Conservation (phyloP, 2,888 invertebrate species). For the Cosmia trapezina region DNA sequence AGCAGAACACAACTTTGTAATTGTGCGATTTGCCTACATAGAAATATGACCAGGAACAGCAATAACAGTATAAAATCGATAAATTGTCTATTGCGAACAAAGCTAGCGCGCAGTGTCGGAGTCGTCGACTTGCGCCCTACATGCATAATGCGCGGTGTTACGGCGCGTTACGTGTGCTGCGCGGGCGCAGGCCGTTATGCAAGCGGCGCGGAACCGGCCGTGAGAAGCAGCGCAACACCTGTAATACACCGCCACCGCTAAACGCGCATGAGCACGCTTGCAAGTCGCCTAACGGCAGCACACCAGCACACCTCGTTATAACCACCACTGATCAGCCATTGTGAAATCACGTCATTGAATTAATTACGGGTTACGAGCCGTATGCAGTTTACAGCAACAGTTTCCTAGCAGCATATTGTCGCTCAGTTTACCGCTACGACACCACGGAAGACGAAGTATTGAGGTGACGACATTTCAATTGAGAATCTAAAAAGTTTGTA, state of each 20-base stretch:
- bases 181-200: slow-evolving; percentile 81
- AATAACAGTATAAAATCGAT: slow-evolving; percentile 45
- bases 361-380: slow-evolving; percentile 48
- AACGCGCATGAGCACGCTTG: slow-evolving; percentile 72
- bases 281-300: slow-evolving; percentile 74
- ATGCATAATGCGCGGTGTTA: slow-evolving; percentile 86
- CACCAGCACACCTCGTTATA: slow-evolving; percentile 52
- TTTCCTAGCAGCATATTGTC: slow-evolving; percentile 36
- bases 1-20: slow-evolving; percentile 3
- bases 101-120: slow-evolving; percentile 45
- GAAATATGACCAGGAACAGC: slow-evolving; percentile 36
- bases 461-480: slow-evolving; percentile 13
- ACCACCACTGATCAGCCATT: slow-evolving; percentile 64
- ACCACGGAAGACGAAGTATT: slow-evolving; percentile 23
- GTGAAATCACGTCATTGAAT: slow-evolving; percentile 65
- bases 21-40: slow-evolving; percentile 16
- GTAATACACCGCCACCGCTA: slow-evolving; percentile 73
- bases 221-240: slow-evolving; percentile 86
- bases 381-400: slow-evolving; percentile 50
- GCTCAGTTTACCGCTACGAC: slow-evolving; percentile 33
- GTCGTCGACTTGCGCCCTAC: slow-evolving; percentile 80
- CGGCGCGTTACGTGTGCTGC: slow-evolving; percentile 84
- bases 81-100: slow-evolving; percentile 54
- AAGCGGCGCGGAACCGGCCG: slow-evolving; percentile 84
- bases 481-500: slow-evolving; percentile 6